Conservation (phyloP, 53 echinoderm and acorn worm genomes). For the Arbacia lixula region DNA sequence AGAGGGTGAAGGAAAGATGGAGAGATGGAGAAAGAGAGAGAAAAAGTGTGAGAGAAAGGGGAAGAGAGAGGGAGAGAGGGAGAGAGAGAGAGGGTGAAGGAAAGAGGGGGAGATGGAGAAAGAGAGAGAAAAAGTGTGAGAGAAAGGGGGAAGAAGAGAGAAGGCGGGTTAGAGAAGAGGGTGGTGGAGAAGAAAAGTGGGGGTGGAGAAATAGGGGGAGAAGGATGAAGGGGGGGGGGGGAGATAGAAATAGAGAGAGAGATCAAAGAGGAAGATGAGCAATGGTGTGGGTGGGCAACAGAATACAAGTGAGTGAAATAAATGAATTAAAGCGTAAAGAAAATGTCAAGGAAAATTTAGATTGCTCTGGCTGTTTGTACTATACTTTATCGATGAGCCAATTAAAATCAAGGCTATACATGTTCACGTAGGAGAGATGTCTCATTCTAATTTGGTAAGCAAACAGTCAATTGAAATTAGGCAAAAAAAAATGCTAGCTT, state of each 20-base stretch:
- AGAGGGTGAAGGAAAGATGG: too few species aligned
- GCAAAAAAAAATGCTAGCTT: slow-evolving; percentile 14
- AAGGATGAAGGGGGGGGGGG: background rate
- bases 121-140: background rate
- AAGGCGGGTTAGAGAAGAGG: too few species aligned
- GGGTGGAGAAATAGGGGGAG: too few species aligned
- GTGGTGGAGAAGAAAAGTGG: too few species aligned
- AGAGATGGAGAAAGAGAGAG: too few species aligned
- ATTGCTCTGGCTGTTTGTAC: slow-evolving; percentile 21
- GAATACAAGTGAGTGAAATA: slow-evolving; percentile 5
- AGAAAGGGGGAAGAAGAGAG: slow-evolving; percentile 12
- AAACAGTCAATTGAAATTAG: slow-evolving; percentile 32
- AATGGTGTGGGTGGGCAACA: too few species aligned
- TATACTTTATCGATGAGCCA: slow-evolving; percentile 23
- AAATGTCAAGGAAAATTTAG: slow-evolving; percentile 33
- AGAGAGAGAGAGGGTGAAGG: slow-evolving; percentile 19
- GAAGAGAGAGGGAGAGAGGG: slow-evolving; percentile 16
- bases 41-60: background rate
- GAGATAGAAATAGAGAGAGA: slow-evolving; percentile 9
- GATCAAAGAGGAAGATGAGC: slow-evolving; percentile 3
- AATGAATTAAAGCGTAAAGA: background rate
- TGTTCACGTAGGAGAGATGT: background rate
- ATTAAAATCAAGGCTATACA: slow-evolving; percentile 9
- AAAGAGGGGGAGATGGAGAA: too few species aligned
- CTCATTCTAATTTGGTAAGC: slow-evolving; percentile 7